These are phyloP conservation scores for Popillia japonica DNA, from an alignment of 1,140 invertebrate species.

Conservation along the genomic window DNA sequence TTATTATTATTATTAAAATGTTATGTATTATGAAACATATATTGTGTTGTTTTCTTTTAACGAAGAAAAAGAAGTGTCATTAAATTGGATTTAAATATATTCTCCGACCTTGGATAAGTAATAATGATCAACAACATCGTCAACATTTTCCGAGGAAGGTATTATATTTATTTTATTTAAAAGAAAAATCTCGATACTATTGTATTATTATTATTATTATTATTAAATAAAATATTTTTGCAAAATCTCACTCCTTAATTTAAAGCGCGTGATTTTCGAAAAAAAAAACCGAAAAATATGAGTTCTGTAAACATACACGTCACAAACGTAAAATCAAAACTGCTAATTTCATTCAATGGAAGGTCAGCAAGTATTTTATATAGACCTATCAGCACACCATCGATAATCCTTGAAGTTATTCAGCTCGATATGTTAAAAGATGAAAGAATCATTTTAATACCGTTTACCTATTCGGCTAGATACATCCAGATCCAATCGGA, in stretches of 20 bases:
- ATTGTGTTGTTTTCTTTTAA: not conserved
- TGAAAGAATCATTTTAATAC: constrained; percentile 27
- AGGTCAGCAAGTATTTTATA: constrained; percentile 39
- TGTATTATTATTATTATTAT: constrained; percentile 29
- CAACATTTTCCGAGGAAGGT: not conserved
- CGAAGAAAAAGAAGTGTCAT: not conserved
- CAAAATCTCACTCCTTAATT: not conserved
- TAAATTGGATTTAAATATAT: constrained; percentile 5
- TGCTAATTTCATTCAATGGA: constrained; percentile 32
- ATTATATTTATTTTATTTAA: not conserved
- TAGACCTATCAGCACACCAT: not conserved
- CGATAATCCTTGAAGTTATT: constrained; percentile 38
- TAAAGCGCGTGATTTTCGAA: not conserved
- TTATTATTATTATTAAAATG: constrained; percentile 17
- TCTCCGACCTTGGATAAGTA: not conserved
- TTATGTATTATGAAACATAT: constrained; percentile 2
- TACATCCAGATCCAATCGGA: too few species aligned
- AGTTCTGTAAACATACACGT: constrained; percentile 13
- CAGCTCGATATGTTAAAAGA: constrained; percentile 10
- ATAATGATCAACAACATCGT: not conserved
- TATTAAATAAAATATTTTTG: constrained; percentile 29
- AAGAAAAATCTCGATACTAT: not conserved
- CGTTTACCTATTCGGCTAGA: not conserved
- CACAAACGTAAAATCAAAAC: not conserved
- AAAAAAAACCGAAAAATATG: not conserved